These are phyloP conservation scores for Hydractinia symbiolongicarpus DNA, from an alignment of 30 jellyfish, hydroid and myxozoan species.

Conservation along the genomic window DNA sequence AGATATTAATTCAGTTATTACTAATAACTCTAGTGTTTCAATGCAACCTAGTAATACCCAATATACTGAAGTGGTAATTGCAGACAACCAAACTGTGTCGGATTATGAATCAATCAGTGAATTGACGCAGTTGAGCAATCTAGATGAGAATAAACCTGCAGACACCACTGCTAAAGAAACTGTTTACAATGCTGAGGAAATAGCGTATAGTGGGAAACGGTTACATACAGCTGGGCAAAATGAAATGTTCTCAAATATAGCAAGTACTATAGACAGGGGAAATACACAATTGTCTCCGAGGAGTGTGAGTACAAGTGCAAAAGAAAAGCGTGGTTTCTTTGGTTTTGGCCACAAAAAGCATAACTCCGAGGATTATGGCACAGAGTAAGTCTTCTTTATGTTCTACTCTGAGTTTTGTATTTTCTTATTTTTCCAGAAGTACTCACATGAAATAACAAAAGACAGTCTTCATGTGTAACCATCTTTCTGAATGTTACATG, in stretches of 20 bases:
- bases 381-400: no score
- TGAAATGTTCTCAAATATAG: neutral
- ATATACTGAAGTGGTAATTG: neutral
- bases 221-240: neutral
- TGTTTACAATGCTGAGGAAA: conserved; percentile 15
- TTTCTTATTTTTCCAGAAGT: no score
- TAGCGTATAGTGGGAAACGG: conserved; percentile 11
- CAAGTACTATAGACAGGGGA: conserved; percentile 23
- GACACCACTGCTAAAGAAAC: neutral
- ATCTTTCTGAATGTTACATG: no score
- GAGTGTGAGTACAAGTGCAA: conserved; percentile 1
- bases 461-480: no score
- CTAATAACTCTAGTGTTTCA: neutral
- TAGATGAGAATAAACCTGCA: neutral
- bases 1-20: neutral
- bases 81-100: neutral
- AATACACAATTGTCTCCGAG: neutral
- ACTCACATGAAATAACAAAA: no score
- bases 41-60: neutral
- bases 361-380: neutral
- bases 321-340: conserved; percentile 21
- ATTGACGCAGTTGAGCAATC: neutral
- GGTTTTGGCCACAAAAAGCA: conserved; percentile 24
- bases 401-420: no score
- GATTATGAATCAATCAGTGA: conserved; percentile 7